Evolutionary conservation across 2,113 vertebrate species (phyloP).

Genomic region (Protobothrops mucrosquamatus): DNA sequence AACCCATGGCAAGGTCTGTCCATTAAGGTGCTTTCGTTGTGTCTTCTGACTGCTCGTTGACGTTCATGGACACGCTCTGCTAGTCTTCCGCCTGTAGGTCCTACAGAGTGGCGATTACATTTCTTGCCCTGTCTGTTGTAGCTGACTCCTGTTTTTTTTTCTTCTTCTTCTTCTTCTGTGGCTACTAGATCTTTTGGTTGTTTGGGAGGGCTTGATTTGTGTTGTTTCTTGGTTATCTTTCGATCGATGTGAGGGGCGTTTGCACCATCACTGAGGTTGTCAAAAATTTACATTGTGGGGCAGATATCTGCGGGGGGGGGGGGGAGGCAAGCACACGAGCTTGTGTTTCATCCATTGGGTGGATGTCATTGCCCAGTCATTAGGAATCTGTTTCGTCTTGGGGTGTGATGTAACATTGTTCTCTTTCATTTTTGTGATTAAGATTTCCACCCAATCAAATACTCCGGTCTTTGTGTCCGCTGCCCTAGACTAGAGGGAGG

Average conservation of each 20-base stretch:
- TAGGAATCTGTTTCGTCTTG: background rate
- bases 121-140: background rate
- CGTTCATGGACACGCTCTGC: background rate
- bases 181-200: background rate
- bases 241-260: background rate
- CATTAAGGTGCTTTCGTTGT: background rate
- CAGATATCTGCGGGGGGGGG: background rate
- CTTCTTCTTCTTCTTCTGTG: too few species aligned
- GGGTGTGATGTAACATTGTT: background rate
- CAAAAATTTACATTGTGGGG: background rate
- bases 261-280: background rate
- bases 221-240: background rate
- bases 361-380: background rate
- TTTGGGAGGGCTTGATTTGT: background rate
- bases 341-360: background rate
- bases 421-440: background rate
- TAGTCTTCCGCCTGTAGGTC: background rate
- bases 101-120: background rate
- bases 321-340: too few species aligned
- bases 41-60: background rate
- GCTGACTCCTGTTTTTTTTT: background rate
- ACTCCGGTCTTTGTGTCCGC: background rate
- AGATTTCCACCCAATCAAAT: background rate
- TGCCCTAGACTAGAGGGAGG: background rate
- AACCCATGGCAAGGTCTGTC: background rate